A percentile compares a stretch with the other conserved stretches of the same genome.
Conservation (phyloP, 2,888 invertebrate species). For the Leptopilina myrica region DNA sequence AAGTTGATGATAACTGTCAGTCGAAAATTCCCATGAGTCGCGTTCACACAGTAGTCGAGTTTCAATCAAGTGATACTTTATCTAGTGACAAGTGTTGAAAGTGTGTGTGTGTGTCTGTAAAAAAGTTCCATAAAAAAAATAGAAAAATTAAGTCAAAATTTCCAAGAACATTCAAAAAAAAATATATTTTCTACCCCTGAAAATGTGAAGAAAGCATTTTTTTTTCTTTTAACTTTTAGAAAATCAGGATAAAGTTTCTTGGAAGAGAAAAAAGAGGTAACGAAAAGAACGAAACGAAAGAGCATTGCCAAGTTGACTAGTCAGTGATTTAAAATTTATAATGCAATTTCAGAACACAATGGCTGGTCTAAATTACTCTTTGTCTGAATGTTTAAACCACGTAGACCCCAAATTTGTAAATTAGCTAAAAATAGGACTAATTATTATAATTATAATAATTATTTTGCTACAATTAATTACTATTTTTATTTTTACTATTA, state of each 20-base stretch:
- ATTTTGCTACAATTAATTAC: no score
- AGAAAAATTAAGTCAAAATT: not conserved
- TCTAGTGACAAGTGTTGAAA: conserved; percentile 8
- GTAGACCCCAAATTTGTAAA: no score
- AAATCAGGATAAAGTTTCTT: no score
- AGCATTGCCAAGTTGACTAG: not conserved
- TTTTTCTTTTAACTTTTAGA: no score
- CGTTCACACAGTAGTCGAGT: not conserved
- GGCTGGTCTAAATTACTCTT: not conserved
- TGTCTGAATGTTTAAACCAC: not conserved
- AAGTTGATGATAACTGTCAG: conserved; percentile 17
- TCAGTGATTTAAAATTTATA: not conserved
- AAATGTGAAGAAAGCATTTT: not conserved
- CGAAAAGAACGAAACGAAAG: no score
- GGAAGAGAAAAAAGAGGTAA: no score
- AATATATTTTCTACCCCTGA: not conserved
- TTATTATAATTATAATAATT: no score
- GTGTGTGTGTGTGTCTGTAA: no score
- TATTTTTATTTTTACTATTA: no score
- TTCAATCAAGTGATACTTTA: conserved; percentile 24
- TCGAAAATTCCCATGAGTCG: conserved; percentile 16
- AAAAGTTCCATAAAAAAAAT: not conserved
- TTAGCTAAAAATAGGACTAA: no score
- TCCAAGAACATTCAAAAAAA: no score
- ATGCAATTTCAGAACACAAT: not conserved